Conservation (phyloP, 2,888 invertebrate species). For the Allophyes oxyacanthae region DNA sequence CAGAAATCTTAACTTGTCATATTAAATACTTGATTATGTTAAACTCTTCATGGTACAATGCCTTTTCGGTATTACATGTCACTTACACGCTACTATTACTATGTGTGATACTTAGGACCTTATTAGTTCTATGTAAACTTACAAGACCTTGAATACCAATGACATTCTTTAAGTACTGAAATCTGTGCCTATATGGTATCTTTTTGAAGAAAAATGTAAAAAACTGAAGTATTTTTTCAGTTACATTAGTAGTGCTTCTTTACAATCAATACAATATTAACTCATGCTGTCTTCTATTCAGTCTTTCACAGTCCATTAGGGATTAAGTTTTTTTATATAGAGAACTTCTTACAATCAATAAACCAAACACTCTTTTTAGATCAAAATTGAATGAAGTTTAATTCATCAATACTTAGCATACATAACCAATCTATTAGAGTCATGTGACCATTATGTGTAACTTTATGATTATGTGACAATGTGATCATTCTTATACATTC, state of each 20-base stretch:
- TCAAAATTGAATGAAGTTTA: not conserved
- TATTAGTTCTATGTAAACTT: not conserved
- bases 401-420: not conserved
- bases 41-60: not conserved
- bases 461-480: no score
- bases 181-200: constrained; percentile 6
- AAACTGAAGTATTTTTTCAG: not conserved
- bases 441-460: constrained; percentile 41
- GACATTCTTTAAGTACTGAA: constrained; percentile 1
- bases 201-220: not conserved
- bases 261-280: not conserved
- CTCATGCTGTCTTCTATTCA: not conserved
- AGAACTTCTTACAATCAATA: no score
- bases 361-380: no score
- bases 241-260: not conserved
- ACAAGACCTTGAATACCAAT: constrained; percentile 19
- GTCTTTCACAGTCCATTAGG: not conserved
- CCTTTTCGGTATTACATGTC: not conserved
- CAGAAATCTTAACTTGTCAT: not conserved
- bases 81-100: not conserved
- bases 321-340: no score
- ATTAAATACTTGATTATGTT: not conserved
- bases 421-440: constrained; percentile 3
- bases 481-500: constrained; percentile 3
- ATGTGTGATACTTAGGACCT: no score